A percentile compares a stretch with the other conserved stretches of the same genome.
phyloP scores from a whole-genome alignment of 2,113 vertebrate species.

The Cnemophilus loriae region DNA sequence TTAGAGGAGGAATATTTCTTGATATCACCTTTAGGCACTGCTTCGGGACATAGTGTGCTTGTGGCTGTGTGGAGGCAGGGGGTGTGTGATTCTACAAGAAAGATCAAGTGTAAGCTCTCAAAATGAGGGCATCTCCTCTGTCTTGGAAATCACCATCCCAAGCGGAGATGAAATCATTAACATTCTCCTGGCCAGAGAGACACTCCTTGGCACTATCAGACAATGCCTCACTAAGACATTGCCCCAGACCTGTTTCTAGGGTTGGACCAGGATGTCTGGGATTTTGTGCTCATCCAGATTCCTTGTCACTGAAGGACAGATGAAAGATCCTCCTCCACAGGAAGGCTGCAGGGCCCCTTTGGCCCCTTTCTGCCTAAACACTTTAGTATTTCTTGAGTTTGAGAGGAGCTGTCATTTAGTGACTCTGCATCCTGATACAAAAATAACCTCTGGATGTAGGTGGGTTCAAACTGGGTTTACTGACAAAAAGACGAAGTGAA shows the following conservation, averaged over 20 bases:
- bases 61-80: neutral
- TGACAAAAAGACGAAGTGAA: neutral
- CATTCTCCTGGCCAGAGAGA: neutral
- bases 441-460: neutral
- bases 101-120: neutral
- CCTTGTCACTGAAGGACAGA: neutral
- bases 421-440: neutral
- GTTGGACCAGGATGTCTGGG: neutral
- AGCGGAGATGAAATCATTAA: neutral
- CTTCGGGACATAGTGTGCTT: neutral
- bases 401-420: neutral
- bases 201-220: neutral
- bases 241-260: neutral
- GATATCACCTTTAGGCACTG: neutral
- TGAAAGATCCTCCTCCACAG: neutral
- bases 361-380: neutral
- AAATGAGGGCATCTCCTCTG: neutral
- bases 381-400: neutral
- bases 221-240: rapidly evolving
- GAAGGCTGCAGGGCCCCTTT: neutral
- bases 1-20: neutral
- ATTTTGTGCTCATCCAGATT: neutral
- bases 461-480: rapidly evolving
- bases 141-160: neutral
- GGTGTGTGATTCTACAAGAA: neutral